Base-by-base conservation (phyloP, 1,140 invertebrate genomes). In the Anastrepha obliqua region DNA sequence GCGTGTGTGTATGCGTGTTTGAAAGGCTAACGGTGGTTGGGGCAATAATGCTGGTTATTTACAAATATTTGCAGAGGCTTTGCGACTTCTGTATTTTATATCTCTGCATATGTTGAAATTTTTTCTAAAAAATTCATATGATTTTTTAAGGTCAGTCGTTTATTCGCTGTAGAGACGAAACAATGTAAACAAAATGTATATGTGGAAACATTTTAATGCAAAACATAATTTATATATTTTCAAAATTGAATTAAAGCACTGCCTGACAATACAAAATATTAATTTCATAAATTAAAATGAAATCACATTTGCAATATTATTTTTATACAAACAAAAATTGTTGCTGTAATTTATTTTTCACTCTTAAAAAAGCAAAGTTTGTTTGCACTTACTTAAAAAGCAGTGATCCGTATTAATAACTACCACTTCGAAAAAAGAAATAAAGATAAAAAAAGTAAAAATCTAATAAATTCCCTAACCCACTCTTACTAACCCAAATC, bases 11-110 rank as follows among this genome's bases (percentile, higher is more conserved):
- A 39, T 67, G 64, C 3, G 0, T 86, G 29, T 62, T 42, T 62
- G 42, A 62, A 86, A 62, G 15, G 87, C 58, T 13, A 39, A 59
- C 58, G 87, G 85, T 85, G 89, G 89, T 89, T 89, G 86, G 89
- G 70, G 86, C 90, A 90, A 89, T 89, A 89, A 90, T 91, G 90
- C 89, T 87, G 88, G 89, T 90, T 90, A 90, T 90, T 90, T 89
- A 90, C 90, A 91, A 91, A 91, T 91, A 91, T 91, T 91, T 91
- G 88, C 87, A 67, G 59, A 81, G 47, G 42, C 88, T 86, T 85
- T 87, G 15, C 59, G 44, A 67, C 59, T 65, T 44, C 81, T 88
- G 89, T 90, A 88, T 88, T 89, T 67, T 81, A 42, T 85, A 60
- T 62, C 60, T 62, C 59, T 64, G 64, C 64, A 67, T 85, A 60